Conservation (phyloP, 2,797 vertebrate genomes). For the Psittacula echo region DNA sequence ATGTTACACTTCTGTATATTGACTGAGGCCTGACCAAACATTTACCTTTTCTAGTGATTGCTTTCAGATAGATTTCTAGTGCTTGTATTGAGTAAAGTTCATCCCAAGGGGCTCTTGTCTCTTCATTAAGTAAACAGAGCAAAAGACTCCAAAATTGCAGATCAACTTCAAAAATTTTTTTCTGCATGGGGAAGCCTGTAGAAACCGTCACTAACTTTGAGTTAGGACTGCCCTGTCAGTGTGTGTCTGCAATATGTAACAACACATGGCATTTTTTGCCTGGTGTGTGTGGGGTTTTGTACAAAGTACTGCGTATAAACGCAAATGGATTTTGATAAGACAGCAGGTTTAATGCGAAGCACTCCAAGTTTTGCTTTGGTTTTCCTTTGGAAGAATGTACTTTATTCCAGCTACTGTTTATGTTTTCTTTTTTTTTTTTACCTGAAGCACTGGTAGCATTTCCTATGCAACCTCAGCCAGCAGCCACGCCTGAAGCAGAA, state of each 20-base stretch:
- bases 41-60: background rate
- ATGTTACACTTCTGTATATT: background rate
- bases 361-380: background rate
- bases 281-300: background rate
- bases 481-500: background rate
- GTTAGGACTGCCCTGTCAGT: background rate
- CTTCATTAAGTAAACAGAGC: conserved; percentile 6
- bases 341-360: conserved; percentile 5
- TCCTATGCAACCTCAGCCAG: background rate
- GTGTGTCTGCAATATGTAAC: background rate
- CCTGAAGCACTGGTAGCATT: background rate
- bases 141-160: conserved; percentile 36
- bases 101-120: background rate
- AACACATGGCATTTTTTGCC: background rate
- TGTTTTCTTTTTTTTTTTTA: background rate
- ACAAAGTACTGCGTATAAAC: background rate
- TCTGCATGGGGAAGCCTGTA: background rate
- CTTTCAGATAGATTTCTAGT: background rate
- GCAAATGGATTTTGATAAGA: conserved; percentile 23
- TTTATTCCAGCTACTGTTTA: background rate
- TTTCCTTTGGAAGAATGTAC: conserved; percentile 10
- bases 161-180: background rate
- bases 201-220: background rate
- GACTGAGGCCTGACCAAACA: background rate
- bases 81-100: background rate